phyloP scores from a whole-genome alignment of 2,888 invertebrate species.

The Microplitis deprimator region DNA sequence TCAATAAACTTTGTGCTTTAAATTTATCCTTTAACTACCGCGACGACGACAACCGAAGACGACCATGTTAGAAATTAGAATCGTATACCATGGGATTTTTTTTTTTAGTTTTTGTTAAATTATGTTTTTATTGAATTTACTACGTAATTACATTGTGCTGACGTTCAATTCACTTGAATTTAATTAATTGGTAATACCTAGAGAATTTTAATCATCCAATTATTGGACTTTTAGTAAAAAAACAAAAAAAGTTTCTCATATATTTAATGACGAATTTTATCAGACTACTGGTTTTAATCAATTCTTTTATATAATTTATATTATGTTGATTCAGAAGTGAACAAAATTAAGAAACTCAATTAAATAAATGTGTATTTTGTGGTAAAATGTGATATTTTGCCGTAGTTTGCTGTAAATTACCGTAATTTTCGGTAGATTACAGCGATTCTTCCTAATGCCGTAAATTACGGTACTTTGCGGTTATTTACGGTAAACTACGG shows the following conservation, averaged over 20 bases:
- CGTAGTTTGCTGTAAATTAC: too few species aligned
- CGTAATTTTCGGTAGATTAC: too few species aligned
- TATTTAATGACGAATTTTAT: not conserved
- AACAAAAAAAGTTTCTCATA: not conserved
- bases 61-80: not conserved
- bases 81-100: not conserved
- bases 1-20: slow-evolving; percentile 11
- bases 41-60: not conserved
- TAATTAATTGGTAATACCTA: not conserved
- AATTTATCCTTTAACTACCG: not conserved
- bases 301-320: not conserved
- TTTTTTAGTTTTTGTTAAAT: not conserved
- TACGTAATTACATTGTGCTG: not conserved
- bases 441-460: too few species aligned
- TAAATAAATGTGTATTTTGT: too few species aligned
- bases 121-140: not conserved
- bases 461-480: too few species aligned
- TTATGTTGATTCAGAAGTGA: too few species aligned
- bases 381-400: too few species aligned
- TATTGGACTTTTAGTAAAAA: not conserved
- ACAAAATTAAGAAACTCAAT: too few species aligned
- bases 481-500: too few species aligned
- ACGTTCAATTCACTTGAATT: not conserved
- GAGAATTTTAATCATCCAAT: not conserved
- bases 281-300: not conserved